Base-by-base conservation (phyloP, 1,140 invertebrate genomes). In the Heliconius himera region DNA sequence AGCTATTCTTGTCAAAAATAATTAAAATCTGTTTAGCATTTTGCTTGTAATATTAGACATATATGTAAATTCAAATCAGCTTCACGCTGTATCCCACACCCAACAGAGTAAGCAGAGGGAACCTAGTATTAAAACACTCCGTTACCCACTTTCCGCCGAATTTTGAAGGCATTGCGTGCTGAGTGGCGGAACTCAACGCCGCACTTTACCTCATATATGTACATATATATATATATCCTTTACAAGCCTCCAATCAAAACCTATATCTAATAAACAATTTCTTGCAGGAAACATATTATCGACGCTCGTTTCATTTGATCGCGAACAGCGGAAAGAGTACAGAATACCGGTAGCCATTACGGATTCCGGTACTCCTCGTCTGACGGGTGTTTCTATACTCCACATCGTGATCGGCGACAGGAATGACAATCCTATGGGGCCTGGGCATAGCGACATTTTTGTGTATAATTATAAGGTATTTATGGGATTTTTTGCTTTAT, bases 271-370 rank as follows among this genome's bases (percentile, higher is more conserved):
- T 66, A 66, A 26, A 66, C 60, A 66, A 51, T 66, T 66, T 66
- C 60, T 66, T 66, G 11, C 87, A 95, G 94, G 91, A 60, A 92
- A 92, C 83, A 88, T 90, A 13, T 89, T 98, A 0, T 95, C 94
- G 20, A 96, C 97, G 0, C 90, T 95, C 8, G 96, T 96, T 0
- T 93, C 93, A 3, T 99, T 99, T 91, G 98, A 99, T 94, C 96
- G 99, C 1, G 99, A 99, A 91, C 94, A 97, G 75, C 96, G 96
- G 71, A 99, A 99, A 87, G 97, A 97, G 85, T 99, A 98, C 88
- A 95, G 96, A 66, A 96, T 99, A 41, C 98, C 98, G 1, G 98
- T 99, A 56, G 95, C 96, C n/a, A 98, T 99, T 71, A 97, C 96
- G 4, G 98, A 99, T 89, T 97, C 96, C 81, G 98, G 98, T 0